phyloP scores from a whole-genome alignment of 2,888 invertebrate species.

The Ochlodes sylvanus region DNA sequence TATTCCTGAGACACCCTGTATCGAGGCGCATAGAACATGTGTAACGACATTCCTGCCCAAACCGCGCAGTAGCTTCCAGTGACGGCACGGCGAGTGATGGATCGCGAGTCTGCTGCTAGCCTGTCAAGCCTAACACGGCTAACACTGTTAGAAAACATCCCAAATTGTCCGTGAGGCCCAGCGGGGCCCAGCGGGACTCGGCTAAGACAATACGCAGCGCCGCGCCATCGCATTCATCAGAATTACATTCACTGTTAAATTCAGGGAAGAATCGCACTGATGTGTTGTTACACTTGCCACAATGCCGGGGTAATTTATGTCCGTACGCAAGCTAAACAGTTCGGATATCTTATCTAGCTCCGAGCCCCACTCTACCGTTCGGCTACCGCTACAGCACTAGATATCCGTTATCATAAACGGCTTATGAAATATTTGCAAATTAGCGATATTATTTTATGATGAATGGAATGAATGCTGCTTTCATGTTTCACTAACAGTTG shows the following conservation, averaged over 20 bases:
- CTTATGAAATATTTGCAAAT: too few relatives aligned
- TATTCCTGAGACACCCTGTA: conserved; percentile 40
- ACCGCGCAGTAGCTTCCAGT: conserved; percentile 38
- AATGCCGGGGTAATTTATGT: conserved; percentile 60
- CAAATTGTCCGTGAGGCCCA: conserved; percentile 18
- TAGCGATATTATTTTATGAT: too few relatives aligned
- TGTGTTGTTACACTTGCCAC: conserved; percentile 54
- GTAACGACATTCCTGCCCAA: conserved; percentile 18
- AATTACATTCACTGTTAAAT: conserved; percentile 14
- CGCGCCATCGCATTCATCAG: conserved; percentile 43
- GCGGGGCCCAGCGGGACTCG: conserved; percentile 59
- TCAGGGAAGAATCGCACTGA: conserved; percentile 33
- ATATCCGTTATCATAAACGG: too few relatives aligned
- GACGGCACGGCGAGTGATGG: conserved; percentile 34
- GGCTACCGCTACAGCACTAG: too few relatives aligned
- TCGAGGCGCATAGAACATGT: conserved; percentile 18
- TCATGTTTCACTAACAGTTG: too few relatives aligned
- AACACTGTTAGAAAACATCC: background rate
- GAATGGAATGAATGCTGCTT: too few relatives aligned
- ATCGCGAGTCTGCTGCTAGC: conserved; percentile 31
- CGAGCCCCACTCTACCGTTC: too few relatives aligned
- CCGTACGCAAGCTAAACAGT: conserved; percentile 51
- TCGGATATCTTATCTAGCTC: background rate
- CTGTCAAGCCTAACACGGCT: too few relatives aligned
- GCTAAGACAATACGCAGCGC: conserved; percentile 60